Conservation (phyloP, 2,797 vertebrate species). For the Phylloscopus collybita region DNA sequence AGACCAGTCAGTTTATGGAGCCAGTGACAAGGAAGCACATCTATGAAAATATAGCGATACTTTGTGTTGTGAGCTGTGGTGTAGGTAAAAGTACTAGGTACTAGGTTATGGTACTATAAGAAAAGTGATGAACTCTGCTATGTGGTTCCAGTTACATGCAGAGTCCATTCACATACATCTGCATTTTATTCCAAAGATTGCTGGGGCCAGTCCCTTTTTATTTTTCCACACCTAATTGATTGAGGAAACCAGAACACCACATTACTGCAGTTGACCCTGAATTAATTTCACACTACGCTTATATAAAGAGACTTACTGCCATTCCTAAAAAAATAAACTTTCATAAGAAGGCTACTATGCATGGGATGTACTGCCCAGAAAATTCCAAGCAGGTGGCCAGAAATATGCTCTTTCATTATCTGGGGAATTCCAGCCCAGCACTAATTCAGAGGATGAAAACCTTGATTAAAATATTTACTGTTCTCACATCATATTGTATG, state of each 20-base stretch:
- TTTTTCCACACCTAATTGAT: not conserved
- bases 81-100: not conserved
- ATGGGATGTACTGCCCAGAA: not conserved
- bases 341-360: not conserved
- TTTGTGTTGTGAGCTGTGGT: not conserved
- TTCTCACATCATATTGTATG: not conserved
- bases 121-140: not conserved
- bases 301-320: not conserved
- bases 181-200: not conserved
- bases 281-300: not conserved
- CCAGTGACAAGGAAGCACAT: not conserved
- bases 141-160: not conserved
- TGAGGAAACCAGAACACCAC: not conserved
- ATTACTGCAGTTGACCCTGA: not conserved
- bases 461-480: not conserved
- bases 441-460: not conserved
- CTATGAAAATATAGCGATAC: not conserved
- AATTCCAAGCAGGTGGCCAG: not conserved
- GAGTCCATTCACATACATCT: not conserved
- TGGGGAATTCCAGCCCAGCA: not conserved
- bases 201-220: not conserved
- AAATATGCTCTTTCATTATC: not conserved
- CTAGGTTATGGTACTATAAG: not conserved
- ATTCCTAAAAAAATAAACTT: not conserved
- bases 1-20: not conserved